Conservation (phyloP, 2,797 vertebrate genomes). For the Garrulus glandarius region DNA sequence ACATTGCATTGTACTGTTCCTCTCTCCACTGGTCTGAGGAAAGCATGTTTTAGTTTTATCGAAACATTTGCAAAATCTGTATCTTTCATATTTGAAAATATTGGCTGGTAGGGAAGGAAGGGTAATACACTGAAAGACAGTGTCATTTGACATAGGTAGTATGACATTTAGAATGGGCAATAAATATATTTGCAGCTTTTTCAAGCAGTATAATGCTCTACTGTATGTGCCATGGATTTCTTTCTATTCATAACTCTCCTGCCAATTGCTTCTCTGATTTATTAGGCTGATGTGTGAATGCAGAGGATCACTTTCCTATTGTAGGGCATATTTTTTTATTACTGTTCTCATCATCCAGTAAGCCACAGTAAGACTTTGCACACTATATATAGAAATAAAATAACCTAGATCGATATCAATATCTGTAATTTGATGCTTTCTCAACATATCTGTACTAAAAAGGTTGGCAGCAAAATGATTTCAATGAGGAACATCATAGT, state of each 20-base stretch:
- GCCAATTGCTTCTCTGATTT: neutral
- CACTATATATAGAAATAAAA: neutral
- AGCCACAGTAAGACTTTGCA: neutral
- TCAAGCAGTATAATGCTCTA: neutral
- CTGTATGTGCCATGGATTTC: neutral
- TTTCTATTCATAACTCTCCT: neutral
- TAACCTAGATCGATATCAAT: neutral
- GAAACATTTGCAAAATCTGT: neutral
- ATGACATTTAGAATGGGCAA: neutral
- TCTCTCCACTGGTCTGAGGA: neutral
- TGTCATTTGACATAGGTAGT: neutral
- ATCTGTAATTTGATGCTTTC: conserved; percentile 2
- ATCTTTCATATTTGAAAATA: neutral
- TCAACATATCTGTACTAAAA: neutral
- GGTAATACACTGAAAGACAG: neutral
- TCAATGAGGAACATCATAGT: neutral
- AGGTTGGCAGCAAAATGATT: neutral
- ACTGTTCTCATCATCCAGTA: neutral
- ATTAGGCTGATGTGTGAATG: neutral
- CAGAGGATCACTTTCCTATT: neutral
- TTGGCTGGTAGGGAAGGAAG: neutral
- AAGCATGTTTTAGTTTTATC: neutral
- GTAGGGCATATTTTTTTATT: conserved; percentile 13
- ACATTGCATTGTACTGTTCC: neutral
- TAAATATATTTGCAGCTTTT: conserved; percentile 5